Conservation (phyloP, 2,888 invertebrate genomes). For the Thera obeliscata region DNA sequence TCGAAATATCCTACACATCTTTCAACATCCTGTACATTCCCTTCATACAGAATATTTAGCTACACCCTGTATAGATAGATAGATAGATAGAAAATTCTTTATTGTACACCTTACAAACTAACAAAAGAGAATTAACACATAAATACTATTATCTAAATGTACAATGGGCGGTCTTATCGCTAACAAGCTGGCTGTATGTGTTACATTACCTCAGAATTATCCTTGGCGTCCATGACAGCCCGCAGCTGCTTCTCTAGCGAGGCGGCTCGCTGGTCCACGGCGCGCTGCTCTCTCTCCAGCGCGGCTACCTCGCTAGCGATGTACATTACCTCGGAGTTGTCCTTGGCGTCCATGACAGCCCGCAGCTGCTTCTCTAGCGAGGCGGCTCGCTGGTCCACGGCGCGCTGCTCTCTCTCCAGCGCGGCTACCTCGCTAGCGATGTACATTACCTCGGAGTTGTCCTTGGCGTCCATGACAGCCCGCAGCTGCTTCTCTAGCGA, state of each 20-base stretch:
- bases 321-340: constrained; percentile 83
- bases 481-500: constrained; percentile 93
- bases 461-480: constrained; percentile 89
- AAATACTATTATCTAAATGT: too few species aligned
- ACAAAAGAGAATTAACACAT: too few species aligned
- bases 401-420: constrained; percentile 94
- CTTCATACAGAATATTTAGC: too few species aligned
- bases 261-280: constrained; percentile 95
- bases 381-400: constrained; percentile 95
- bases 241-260: constrained; percentile 93
- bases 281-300: constrained; percentile 94
- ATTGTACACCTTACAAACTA: too few species aligned
- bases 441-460: constrained; percentile 66
- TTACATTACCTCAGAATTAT: constrained; percentile 64
- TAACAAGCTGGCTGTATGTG: too few species aligned
- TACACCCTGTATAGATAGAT: too few species aligned
- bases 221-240: constrained; percentile 89
- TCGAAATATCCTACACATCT: too few species aligned
- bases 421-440: constrained; percentile 95
- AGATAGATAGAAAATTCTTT: too few species aligned
- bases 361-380: constrained; percentile 93
- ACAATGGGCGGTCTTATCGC: too few species aligned
- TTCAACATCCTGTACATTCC: too few species aligned
- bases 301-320: constrained; percentile 96
- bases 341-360: constrained; percentile 89